Base-by-base conservation (phyloP, 2,888 invertebrate species). In the Heliconius aoede region DNA sequence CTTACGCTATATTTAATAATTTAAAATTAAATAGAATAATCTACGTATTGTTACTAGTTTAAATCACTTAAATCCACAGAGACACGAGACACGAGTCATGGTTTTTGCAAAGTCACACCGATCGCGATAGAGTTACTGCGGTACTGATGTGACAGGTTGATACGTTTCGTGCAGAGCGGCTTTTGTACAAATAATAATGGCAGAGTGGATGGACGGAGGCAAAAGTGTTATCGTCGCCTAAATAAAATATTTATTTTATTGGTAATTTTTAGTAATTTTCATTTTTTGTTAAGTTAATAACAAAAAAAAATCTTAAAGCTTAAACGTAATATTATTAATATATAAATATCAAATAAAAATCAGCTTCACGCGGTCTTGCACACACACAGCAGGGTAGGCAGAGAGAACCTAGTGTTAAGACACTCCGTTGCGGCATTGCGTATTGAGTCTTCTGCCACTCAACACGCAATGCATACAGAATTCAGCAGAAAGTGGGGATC, bases 61-160 rank as follows among this genome's bases (percentile, higher is more conserved):
- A 72, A 32, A 24, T 58, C n/a, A 36, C 24, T 26, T 36, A 24
- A 71, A 58, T 40, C 36, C 58, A 72, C 71, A 36, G 26, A 40
- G 26, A 71, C 71, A 71, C 30, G 46, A 46, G 46, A 18, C 72
- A 78, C 68, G 65, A 72, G 71, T 69, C 28, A 60, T 69, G 28
- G 72, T 74, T 72, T 73, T 73, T 40, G 65, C 60, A 24, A 72
- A 51, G 46, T 62, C 65, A 51, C 76, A 73, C 73, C 36, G 73
- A 76, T 76, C 76, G 71, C 65, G 73, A 76, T 76, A 51, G 62
- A 73, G 76, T 76, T 75, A 72, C 69, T 61, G 28, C 46, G 51
- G 58, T 58, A 65, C 65, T 46, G 79, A 74, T 75, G 76, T 74
- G 80, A 80, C 78, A 80, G 73, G 76, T 73, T 79, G 80, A 76